A percentile compares a stretch with the other conserved stretches of the same genome.
phyloP scores from a whole-genome alignment of 2,888 invertebrate genomes.

The Cryptocheilus praepositus region DNA sequence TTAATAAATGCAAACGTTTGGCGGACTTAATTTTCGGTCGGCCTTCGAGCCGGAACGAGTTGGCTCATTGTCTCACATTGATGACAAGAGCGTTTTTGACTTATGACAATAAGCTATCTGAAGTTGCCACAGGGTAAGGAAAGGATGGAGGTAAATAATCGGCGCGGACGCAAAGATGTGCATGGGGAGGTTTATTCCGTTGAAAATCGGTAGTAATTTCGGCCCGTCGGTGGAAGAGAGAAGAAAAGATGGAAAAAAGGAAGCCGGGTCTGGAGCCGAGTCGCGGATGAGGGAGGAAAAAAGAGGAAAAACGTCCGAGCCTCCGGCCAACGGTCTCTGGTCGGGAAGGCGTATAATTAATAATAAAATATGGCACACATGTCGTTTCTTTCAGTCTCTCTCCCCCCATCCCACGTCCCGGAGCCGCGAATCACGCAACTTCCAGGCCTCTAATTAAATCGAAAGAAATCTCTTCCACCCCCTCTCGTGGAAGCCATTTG shows the following conservation, averaged over 20 bases:
- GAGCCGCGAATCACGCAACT: constrained; percentile 33
- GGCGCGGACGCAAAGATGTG: background rate
- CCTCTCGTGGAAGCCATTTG: constrained; percentile 13
- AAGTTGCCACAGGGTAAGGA: constrained; percentile 5
- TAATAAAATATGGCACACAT: constrained; percentile 69
- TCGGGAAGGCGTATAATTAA: constrained; percentile 63
- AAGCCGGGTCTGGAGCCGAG: constrained; percentile 22
- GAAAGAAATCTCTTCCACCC: constrained; percentile 62
- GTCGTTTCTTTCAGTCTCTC: constrained; percentile 41
- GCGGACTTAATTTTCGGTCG: no score
- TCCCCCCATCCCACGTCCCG: no score
- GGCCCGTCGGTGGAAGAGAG: background rate
- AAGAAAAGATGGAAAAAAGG: background rate
- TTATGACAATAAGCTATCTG: background rate
- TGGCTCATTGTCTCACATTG: background rate
- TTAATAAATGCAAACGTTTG: no score
- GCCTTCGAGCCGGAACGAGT: background rate
- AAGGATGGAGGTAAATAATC: background rate
- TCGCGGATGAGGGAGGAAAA: constrained; percentile 22
- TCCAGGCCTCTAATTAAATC: constrained; percentile 65
- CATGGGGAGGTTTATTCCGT: no score
- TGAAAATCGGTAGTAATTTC: background rate
- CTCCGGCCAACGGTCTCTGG: constrained; percentile 21
- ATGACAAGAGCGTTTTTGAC: no score
- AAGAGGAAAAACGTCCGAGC: constrained; percentile 17